Base-by-base conservation (phyloP, 2,888 invertebrate species). In the Scaptomyza flava region DNA sequence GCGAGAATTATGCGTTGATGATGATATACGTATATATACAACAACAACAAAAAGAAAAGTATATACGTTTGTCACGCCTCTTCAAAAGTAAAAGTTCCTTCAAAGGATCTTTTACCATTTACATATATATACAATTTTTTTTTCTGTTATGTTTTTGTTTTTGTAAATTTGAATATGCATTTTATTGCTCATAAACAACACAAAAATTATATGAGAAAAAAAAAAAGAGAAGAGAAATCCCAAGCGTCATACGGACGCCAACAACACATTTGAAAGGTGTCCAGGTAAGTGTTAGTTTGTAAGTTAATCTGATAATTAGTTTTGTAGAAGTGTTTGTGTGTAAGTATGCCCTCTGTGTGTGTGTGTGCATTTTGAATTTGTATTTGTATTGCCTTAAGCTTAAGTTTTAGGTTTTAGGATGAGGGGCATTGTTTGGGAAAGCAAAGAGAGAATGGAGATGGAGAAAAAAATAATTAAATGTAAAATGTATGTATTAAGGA, bases 1-100 rank as follows among this genome's bases (percentile, higher is more conserved):
- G 62, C 78, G 85, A 80, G 85, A 81, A 77, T 69, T 74, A 70
- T 72, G 75, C 85, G 80, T 85, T 82, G 83, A 80, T 82, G 83
- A 81, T 80, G 77, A 67, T 64, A 63, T 58, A 61, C 36, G 23
- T n/a, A 36, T 50, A 50, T 48, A 48, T 12, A 20, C 12, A 48
- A 33, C 6, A 48, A 12, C 5, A 20, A 33, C 27, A 27, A 1
- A 27, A 27, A 27, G 6, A 27, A 27, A 27, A 27, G 27, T 27
- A 27, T 27, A 27, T 61, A 48, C 58, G 43, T 63, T 58, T 63
- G 36, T 57, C 56, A 68, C 52, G 48, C 23, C 31, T 51, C 33
- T n/a, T 6, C 0, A 27, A 27, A 27, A 27, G 1, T n/a, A 30
- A 46, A 46, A 60, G 52, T 12, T 60, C 68, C 64, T 34, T 27